Evolutionary conservation across 2,888 invertebrate genomes (phyloP).

Genomic region (Ellobium chinense): DNA sequence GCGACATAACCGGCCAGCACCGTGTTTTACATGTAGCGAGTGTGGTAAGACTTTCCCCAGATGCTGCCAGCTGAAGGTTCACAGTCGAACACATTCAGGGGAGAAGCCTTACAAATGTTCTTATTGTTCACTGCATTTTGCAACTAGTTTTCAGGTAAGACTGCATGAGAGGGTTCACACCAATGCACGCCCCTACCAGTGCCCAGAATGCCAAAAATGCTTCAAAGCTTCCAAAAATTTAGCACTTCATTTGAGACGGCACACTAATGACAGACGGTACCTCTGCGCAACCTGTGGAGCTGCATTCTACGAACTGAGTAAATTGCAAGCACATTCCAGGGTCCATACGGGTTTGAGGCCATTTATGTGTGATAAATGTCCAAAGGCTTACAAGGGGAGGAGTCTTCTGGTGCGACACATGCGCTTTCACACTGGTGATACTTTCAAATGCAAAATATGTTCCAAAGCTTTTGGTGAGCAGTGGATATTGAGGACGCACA

Average conservation of each 20-base stretch:
- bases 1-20: background rate
- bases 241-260: background rate
- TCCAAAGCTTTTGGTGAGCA: background rate
- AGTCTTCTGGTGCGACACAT: constrained; percentile 19
- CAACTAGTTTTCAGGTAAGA: constrained; percentile 2
- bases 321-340: background rate
- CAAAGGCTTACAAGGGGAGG: constrained; percentile 2
- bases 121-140: background rate
- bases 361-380: constrained; percentile 18
- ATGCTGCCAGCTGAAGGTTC: constrained; percentile 6
- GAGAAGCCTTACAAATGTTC: constrained; percentile 27
- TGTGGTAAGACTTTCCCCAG: constrained; percentile 13
- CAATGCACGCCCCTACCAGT: background rate
- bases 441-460: constrained; percentile 1
- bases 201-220: background rate
- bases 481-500: constrained; percentile 1
- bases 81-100: constrained; percentile 11
- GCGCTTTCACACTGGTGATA: constrained; percentile 11
- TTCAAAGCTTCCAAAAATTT: constrained; percentile 2
- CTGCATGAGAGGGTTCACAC: constrained; percentile 18
- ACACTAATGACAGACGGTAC: constrained; percentile 12
- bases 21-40: background rate
- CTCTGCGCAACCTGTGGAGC: constrained; percentile 22
- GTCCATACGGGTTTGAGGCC: constrained; percentile 1
- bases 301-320: constrained; percentile 18